These are phyloP conservation scores for Megalopta genalis DNA, from an alignment of 1,140 invertebrate genomes.

Conservation along the genomic window DNA sequence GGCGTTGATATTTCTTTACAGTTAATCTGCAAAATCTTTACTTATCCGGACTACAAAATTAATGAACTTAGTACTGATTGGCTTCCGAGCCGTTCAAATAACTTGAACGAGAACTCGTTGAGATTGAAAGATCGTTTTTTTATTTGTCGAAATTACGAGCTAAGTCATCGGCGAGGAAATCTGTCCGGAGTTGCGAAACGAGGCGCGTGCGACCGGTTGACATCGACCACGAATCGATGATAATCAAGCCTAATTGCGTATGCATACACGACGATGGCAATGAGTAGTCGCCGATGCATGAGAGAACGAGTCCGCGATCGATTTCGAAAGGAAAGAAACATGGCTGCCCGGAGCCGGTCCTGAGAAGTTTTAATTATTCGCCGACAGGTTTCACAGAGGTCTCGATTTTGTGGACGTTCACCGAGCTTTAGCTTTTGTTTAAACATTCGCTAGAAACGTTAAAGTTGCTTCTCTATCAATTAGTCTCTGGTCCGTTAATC, in stretches of 20 bases:
- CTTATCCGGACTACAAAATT: too few species aligned
- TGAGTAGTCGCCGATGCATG: background rate
- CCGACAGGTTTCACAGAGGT: background rate
- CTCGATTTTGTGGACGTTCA: background rate
- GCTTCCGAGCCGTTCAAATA: too few species aligned
- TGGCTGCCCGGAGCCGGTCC: background rate
- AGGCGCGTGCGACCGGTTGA: background rate
- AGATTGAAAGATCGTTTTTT: background rate
- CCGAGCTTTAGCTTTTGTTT: too few species aligned
- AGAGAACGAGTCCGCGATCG: conserved; percentile 1
- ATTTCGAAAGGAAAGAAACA: conserved; percentile 23
- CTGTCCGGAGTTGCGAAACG: background rate
- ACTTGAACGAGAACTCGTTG: too few species aligned
- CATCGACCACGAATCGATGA: conserved; percentile 23
- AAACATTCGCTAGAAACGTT: too few species aligned
- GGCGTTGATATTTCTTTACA: too few species aligned
- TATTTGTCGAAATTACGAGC: background rate
- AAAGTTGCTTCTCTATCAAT: too few species aligned
- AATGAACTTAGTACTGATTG: too few species aligned
- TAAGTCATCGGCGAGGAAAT: background rate
- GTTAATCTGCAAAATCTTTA: too few species aligned
- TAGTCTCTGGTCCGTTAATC: too few species aligned
- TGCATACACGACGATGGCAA: conserved; percentile 27
- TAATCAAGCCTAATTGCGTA: conserved; percentile 33
- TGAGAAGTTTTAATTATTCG: background rate